Percentiles rank a stretch among this genome's conserved stretches.
Conservation (phyloP, 2,888 invertebrate genomes). For the Drosophila silvestris region DNA sequence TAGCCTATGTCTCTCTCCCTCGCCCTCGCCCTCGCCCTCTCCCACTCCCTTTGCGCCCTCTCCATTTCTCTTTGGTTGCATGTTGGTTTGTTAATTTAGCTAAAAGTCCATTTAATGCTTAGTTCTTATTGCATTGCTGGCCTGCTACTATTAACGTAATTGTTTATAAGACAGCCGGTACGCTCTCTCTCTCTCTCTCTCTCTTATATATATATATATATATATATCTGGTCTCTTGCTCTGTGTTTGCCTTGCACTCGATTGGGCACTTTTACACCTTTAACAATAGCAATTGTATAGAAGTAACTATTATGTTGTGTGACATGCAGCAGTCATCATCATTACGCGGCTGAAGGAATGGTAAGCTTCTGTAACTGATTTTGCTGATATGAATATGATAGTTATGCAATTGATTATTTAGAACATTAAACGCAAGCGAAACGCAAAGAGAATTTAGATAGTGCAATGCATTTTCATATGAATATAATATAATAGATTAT, state of each 20-base stretch:
- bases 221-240: neutral
- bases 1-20: slow-evolving; percentile 21
- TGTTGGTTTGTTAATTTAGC: slow-evolving; percentile 75
- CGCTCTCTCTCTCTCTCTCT: neutral
- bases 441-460: neutral
- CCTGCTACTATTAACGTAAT: slow-evolving; percentile 66
- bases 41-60: no score
- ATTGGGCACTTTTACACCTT: slow-evolving; percentile 42
- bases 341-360: slow-evolving; percentile 34
- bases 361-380: neutral
- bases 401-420: slow-evolving; percentile 6
- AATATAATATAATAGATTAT: neutral
- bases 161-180: slow-evolving; percentile 48
- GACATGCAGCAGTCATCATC: slow-evolving; percentile 67
- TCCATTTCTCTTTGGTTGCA: slow-evolving; percentile 1
- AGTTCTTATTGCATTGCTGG: slow-evolving; percentile 56
- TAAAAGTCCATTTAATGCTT: slow-evolving; percentile 77
- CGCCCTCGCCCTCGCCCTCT: neutral
- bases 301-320: slow-evolving; percentile 67
- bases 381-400: neutral
- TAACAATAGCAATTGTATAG: slow-evolving; percentile 13
- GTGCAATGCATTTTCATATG: neutral
- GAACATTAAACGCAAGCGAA: neutral
- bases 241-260: neutral
- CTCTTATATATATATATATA: neutral